Evolutionary conservation across 2,888 invertebrate genomes (phyloP).

Genomic region (Eilema griseolum): DNA sequence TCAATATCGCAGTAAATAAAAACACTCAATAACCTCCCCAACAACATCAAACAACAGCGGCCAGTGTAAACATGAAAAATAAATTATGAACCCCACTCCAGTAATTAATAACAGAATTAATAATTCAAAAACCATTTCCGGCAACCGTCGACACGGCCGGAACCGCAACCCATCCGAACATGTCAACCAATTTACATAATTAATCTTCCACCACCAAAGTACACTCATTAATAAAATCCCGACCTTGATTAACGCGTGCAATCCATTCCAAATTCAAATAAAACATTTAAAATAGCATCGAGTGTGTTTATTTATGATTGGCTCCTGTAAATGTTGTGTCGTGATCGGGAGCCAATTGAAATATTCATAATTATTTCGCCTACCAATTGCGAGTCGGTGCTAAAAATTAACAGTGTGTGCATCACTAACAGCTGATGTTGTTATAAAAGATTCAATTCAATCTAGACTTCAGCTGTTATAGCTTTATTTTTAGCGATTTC

Average conservation of each 20-base stretch:
- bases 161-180: conserved; percentile 40
- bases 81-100: conserved; percentile 35
- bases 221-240: conserved; percentile 54
- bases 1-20: background rate
- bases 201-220: conserved; percentile 43
- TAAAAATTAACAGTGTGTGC: conserved; percentile 24
- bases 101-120: conserved; percentile 56
- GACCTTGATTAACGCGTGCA: conserved; percentile 58
- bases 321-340: conserved; percentile 18
- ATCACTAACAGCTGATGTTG: background rate
- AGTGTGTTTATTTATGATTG: conserved; percentile 43
- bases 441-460: too few species aligned
- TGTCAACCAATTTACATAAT: conserved; percentile 56
- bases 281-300: conserved; percentile 56
- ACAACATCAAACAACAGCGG: conserved; percentile 12
- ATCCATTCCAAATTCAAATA: conserved; percentile 56
- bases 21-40: conserved; percentile 10
- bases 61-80: conserved; percentile 38
- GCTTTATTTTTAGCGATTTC: too few species aligned
- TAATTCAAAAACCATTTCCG: conserved; percentile 58
- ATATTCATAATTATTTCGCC: conserved; percentile 18
- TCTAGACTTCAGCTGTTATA: too few species aligned
- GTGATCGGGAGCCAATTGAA: background rate
- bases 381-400: conserved; percentile 34
- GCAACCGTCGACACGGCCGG: conserved; percentile 38